phyloP scores from a whole-genome alignment of 2,888 invertebrate genomes.

The Pterostichus madidus region DNA sequence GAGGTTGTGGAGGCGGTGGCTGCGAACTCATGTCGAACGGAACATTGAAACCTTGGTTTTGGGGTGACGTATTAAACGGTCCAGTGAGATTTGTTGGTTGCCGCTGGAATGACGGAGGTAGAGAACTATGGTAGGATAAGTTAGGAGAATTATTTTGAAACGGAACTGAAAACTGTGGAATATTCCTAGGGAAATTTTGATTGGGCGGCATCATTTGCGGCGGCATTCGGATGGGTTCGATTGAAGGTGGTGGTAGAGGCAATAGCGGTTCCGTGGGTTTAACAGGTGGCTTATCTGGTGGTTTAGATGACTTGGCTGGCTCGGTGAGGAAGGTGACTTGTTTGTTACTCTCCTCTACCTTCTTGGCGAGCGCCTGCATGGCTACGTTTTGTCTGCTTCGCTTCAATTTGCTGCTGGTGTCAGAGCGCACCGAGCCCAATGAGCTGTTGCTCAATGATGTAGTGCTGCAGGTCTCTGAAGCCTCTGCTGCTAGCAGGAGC shows the following conservation, averaged over 20 bases:
- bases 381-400: constrained; percentile 88
- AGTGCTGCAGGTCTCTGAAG: constrained; percentile 33
- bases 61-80: constrained; percentile 23
- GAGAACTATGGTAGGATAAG: not conserved
- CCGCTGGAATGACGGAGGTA: constrained; percentile 5
- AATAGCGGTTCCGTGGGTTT: not conserved
- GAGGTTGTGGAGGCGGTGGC: constrained; percentile 8
- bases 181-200: constrained; percentile 1
- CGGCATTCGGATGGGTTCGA: constrained; percentile 52
- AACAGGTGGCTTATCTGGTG: constrained; percentile 3
- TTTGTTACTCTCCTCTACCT: constrained; percentile 85
- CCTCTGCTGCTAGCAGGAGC: constrained; percentile 67
- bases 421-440: constrained; percentile 62
- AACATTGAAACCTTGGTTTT: constrained; percentile 24
- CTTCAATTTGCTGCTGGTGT: constrained; percentile 72
- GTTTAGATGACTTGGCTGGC: constrained; percentile 22
- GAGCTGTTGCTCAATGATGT: constrained; percentile 37
- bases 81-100: not conserved
- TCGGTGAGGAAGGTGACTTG: constrained; percentile 77
- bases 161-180: constrained; percentile 9
- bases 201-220: constrained; percentile 18
- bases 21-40: not conserved
- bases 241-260: not conserved
- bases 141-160: constrained; percentile 41
- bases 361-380: constrained; percentile 87